Percentiles rank a stretch among this genome's conserved stretches.
Conservation (phyloP, 2,888 invertebrate genomes). For the Tetrapedia diversipes region DNA sequence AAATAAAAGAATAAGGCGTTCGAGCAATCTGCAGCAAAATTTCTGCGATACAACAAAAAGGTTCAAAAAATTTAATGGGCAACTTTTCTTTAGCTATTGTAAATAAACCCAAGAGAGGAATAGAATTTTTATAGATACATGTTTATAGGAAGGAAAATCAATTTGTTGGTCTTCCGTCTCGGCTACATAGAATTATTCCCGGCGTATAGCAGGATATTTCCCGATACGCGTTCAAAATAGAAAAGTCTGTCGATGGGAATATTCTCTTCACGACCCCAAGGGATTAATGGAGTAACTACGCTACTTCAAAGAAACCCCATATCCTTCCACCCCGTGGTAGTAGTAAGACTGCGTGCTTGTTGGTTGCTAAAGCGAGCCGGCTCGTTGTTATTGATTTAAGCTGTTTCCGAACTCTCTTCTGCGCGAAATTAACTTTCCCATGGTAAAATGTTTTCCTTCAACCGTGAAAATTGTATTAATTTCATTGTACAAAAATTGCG, state of each 20-base stretch:
- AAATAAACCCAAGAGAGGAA: too few species aligned
- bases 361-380: not conserved
- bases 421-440: not conserved
- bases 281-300: conserved; percentile 24
- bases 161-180: not conserved
- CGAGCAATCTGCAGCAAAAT: too few species aligned
- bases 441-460: too few species aligned
- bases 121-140: not conserved
- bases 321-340: not conserved
- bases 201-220: conserved; percentile 1
- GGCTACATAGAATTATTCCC: not conserved
- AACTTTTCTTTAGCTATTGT: too few species aligned
- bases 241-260: conserved; percentile 4
- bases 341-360: conserved; percentile 4
- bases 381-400: conserved; percentile 14
- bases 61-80: too few species aligned
- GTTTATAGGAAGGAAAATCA: not conserved
- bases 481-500: too few species aligned
- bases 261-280: conserved; percentile 12
- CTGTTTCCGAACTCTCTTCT: not conserved
- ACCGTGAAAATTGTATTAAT: too few species aligned
- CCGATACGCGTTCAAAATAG: conserved; percentile 16
- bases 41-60: too few species aligned
- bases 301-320: conserved; percentile 23
- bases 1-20: too few species aligned